These are phyloP conservation scores for Poeciliopsis gracilis DNA, from an alignment of 2,797 vertebrate species.

Conservation along the genomic window DNA sequence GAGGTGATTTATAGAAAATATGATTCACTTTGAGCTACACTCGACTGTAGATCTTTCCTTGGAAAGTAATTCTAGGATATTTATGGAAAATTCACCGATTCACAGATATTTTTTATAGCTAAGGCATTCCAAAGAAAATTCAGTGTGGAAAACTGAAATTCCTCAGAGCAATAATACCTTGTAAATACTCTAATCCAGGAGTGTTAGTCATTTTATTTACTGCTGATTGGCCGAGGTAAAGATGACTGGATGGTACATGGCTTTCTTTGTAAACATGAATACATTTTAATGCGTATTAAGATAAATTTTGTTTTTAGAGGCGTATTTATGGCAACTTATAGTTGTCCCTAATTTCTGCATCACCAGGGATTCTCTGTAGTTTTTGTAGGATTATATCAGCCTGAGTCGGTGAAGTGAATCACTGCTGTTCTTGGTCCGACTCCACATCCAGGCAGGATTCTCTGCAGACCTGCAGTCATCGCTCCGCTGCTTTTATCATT, in stretches of 20 bases:
- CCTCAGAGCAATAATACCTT: background rate
- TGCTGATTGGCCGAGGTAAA: background rate
- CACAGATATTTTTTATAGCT: background rate
- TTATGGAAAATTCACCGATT: background rate
- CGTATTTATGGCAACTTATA: too few relatives aligned
- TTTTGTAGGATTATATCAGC: too few relatives aligned
- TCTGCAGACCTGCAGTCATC: too few relatives aligned
- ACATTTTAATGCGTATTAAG: background rate
- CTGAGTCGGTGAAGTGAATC: too few relatives aligned
- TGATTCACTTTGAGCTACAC: background rate
- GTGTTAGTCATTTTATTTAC: background rate
- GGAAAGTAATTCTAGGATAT: too few relatives aligned
- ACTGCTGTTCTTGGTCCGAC: too few relatives aligned
- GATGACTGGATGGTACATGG: background rate
- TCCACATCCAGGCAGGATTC: too few relatives aligned
- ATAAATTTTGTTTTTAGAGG: background rate
- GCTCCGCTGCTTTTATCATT: too few relatives aligned
- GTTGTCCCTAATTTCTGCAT: too few relatives aligned
- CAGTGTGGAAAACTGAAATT: background rate
- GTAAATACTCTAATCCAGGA: background rate
- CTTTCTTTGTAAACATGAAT: background rate
- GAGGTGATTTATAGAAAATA: background rate
- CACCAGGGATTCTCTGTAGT: too few relatives aligned
- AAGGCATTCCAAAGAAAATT: background rate
- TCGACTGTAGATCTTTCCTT: background rate